Percentiles rank a stretch among this genome's conserved stretches.
Evolutionary conservation across 2,888 invertebrate species (phyloP).

Genomic region (Metacarcinus magister): DNA sequence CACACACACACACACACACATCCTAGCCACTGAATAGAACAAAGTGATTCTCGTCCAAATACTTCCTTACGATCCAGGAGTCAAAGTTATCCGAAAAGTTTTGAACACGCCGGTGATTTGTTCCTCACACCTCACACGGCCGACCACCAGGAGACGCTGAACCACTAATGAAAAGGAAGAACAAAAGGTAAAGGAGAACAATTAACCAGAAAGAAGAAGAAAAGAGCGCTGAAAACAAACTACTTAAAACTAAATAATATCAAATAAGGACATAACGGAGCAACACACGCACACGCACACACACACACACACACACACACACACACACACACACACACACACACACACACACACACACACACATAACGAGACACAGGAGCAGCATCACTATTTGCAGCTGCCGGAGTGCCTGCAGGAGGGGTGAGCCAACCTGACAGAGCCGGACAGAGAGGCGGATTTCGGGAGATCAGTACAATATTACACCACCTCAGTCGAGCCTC

Average conservation of each 20-base stretch:
- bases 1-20: constrained; percentile 53
- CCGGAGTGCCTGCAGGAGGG: constrained; percentile 19
- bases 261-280: background rate
- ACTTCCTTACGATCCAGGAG: constrained; percentile 28
- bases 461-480: constrained; percentile 60
- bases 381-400: background rate
- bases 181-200: background rate
- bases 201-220: background rate
- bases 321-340: background rate
- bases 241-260: background rate
- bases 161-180: background rate
- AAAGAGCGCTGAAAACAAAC: background rate
- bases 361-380: background rate
- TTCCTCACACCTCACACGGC: background rate
- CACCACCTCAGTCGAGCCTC: constrained; percentile 6
- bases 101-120: background rate
- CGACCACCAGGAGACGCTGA: background rate
- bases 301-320: background rate
- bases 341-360: background rate
- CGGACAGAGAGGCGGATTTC: constrained; percentile 53
- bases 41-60: constrained; percentile 16
- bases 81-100: constrained; percentile 30
- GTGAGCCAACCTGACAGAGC: constrained; percentile 48
- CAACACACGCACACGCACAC: background rate
- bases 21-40: background rate